Evolutionary conservation across 2,888 invertebrate species (phyloP), one percentile per base, ranked within the genome.

Genomic region (Selenia dentaria): DNA sequence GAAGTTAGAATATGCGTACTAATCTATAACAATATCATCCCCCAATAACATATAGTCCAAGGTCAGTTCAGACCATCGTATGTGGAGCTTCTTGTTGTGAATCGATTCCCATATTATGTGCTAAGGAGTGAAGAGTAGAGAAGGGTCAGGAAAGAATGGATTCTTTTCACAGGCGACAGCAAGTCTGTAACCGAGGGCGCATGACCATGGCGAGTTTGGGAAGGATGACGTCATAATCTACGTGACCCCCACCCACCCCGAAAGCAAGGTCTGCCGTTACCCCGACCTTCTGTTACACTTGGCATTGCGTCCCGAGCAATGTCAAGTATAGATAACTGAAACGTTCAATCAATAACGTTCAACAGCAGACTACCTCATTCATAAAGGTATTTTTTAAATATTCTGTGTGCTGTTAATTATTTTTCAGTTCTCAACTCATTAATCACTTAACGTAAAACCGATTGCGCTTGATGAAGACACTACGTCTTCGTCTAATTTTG

Each of bases 201-300:
- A 62, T 63, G 68, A 60, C 61, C 57, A 60, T 57, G 59, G 53
- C 62, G 59, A 42, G 18, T 54, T 59, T 57, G 59, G 62, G 62
- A 41, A 41, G 36, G 49, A 55, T 85, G 84, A 85, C 85, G 83
- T 86, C 79, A 84, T 50, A 44, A 45, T 27, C 64, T 68, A 72
- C 77, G 81, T 83, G 76, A 77, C 60, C 67, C 67, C 60, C 64
- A 74, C 74, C 68, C 73, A 74, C 67, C 60, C 61, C 70, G 74
- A 76, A 83, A 83, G 75, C 80, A 79, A 77, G 78, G 75, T 64
- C 70, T 64, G 49, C 31, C 52, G 52, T 57, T 54, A 57, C 64
- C 61, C 55, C 70, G 71, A 73, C 73, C 77, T 75, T 70, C 67
- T 54, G 49, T 51, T 68, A 73, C 64, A 71, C 81, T 82, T 83